phyloP scores from a whole-genome alignment of 2,797 vertebrate genomes.

The Pelobates cultripes region DNA sequence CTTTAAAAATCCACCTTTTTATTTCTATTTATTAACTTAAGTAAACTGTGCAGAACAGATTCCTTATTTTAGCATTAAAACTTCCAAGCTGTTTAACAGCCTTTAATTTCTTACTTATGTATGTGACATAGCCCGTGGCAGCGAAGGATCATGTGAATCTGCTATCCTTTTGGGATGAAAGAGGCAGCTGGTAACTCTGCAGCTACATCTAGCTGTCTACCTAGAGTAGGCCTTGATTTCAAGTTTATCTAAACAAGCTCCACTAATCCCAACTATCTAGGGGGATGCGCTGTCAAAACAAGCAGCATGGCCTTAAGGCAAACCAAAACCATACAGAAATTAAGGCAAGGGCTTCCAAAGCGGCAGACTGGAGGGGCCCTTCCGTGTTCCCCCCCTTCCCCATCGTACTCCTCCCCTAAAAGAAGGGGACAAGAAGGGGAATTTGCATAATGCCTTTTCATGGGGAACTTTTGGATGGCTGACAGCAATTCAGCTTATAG shows the following conservation, averaged over 20 bases:
- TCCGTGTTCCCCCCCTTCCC: conserved; percentile 45
- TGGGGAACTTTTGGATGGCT: conserved; percentile 91
- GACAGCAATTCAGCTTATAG: conserved; percentile 89
- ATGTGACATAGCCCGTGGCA: conserved; percentile 89
- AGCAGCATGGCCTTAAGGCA: conserved; percentile 97
- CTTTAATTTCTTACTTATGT: conserved; percentile 84
- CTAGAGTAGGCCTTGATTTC: conserved; percentile 89
- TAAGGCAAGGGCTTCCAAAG: conserved; percentile 85
- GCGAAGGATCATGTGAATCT: conserved; percentile 83
- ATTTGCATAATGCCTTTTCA: conserved; percentile 99
- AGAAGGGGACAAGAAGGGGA: conserved; percentile 77
- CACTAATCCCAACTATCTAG: conserved; percentile 99
- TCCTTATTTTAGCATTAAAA: conserved; percentile 81
- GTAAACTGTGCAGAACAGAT: conserved; percentile 74
- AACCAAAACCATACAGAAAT: conserved; percentile 90
- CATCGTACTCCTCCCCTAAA: conserved; percentile 65
- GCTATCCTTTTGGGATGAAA: conserved; percentile 94
- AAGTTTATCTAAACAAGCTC: conserved; percentile 99
- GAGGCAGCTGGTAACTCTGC: conserved; percentile 92
- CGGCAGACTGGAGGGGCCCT: conserved; percentile 77
- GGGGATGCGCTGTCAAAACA: conserved; percentile 99
- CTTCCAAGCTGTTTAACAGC: conserved; percentile 79
- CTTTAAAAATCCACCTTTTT: background rate
- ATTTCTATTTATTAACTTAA: conserved; percentile 60
- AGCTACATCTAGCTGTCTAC: conserved; percentile 91